These are phyloP conservation scores for Liolophura sinensis DNA, from an alignment of 1,140 invertebrate genomes.

Conservation along the genomic window DNA sequence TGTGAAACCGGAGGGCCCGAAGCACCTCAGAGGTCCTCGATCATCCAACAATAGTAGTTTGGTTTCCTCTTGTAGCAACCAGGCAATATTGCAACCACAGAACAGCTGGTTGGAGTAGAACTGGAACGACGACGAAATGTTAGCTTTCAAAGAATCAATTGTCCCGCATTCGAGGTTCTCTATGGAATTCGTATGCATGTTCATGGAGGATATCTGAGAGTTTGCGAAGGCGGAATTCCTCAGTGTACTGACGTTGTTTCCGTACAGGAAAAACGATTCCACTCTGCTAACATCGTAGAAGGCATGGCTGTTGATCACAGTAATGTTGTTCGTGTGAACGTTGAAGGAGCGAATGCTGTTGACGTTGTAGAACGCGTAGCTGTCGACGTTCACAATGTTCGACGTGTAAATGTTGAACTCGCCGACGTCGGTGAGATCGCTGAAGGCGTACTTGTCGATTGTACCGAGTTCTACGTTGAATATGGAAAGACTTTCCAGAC, in stretches of 20 bases:
- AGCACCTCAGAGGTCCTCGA: too few relatives aligned
- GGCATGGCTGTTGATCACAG: background rate
- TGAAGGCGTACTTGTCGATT: background rate
- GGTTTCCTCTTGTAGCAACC: too few relatives aligned
- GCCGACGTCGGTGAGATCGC: background rate
- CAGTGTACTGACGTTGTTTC: background rate
- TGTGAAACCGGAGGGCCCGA: too few relatives aligned
- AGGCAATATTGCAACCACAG: too few relatives aligned
- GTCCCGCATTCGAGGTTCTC: background rate
- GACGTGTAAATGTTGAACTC: conserved; percentile 1
- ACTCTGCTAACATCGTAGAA: background rate
- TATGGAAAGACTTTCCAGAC: too few relatives aligned
- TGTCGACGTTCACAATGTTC: background rate
- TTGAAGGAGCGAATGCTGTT: background rate
- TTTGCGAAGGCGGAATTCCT: background rate
- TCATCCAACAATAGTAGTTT: too few relatives aligned
- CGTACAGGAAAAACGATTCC: background rate
- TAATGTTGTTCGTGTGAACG: background rate
- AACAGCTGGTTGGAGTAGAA: too few relatives aligned
- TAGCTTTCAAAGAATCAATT: background rate
- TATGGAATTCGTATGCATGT: background rate
- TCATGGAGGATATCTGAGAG: background rate
- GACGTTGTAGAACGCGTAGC: background rate
- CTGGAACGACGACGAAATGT: background rate
- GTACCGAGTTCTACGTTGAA: too few relatives aligned